Conservation (phyloP, 2,797 vertebrate genomes). For the Sebastiscus albofasciatus region DNA sequence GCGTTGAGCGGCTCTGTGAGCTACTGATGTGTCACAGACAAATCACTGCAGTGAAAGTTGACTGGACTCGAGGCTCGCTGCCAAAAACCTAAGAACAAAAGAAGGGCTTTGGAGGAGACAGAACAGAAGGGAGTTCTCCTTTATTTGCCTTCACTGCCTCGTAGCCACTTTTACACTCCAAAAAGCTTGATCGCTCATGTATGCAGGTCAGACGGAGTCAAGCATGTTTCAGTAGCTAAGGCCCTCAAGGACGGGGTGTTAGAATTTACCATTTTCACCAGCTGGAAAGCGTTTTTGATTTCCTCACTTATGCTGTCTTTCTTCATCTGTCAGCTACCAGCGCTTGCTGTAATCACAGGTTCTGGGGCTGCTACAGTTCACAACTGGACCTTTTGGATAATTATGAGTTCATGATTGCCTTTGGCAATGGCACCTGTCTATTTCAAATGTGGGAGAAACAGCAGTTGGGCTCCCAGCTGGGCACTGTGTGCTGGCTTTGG, state of each 20-base stretch:
- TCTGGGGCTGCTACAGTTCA: not conserved
- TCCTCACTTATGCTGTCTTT: not conserved
- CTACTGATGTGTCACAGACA: constrained; percentile 59
- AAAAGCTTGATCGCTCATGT: constrained; percentile 51
- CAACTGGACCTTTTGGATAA: not conserved
- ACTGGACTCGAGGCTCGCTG: constrained; percentile 46
- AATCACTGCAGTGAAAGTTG: constrained; percentile 66
- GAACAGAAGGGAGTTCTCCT: constrained; percentile 45
- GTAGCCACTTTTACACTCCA: constrained; percentile 50
- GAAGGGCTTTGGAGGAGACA: constrained; percentile 40
- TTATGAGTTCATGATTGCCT: constrained; percentile 1
- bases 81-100: constrained; percentile 57
- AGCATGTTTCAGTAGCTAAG: constrained; percentile 41
- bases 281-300: constrained; percentile 10
- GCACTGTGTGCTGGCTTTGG: not conserved
- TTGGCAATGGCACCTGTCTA: constrained; percentile 21
- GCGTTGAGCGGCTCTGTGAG: constrained; percentile 45
- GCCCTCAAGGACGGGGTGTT: constrained; percentile 4
- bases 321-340: not conserved
- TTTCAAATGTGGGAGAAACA: constrained; percentile 7
- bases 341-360: constrained; percentile 8
- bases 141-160: constrained; percentile 23
- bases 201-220: constrained; percentile 61
- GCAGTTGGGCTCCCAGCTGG: constrained; percentile 10
- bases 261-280: constrained; percentile 21